A percentile compares a stretch with the other conserved stretches of the same genome.
Conservation (phyloP, 2,797 vertebrate species). For the Platalea minor region DNA sequence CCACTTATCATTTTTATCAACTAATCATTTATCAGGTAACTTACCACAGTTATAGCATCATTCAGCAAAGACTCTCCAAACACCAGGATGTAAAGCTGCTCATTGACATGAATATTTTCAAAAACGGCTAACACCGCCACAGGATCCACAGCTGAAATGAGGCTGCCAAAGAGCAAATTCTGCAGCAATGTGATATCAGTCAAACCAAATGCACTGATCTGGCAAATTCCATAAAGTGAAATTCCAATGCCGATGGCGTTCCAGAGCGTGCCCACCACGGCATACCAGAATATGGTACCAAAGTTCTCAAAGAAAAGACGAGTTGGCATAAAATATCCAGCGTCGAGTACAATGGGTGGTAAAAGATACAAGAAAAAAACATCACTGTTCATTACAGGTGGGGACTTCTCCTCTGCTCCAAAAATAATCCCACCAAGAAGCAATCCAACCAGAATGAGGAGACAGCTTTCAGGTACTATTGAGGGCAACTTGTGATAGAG, state of each 20-base stretch:
- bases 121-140: slow-evolving; percentile 93
- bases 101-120: slow-evolving; percentile 93
- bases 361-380: slow-evolving; percentile 84
- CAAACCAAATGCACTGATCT: slow-evolving; percentile 88
- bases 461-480: slow-evolving; percentile 93
- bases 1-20: neutral
- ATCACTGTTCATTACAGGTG: slow-evolving; percentile 87
- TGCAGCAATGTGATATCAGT: slow-evolving; percentile 93
- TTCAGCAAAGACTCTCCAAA: slow-evolving; percentile 95
- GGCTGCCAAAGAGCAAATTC: slow-evolving; percentile 90
- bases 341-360: slow-evolving; percentile 80
- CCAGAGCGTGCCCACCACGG: slow-evolving; percentile 93
- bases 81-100: slow-evolving; percentile 95
- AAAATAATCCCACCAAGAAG: slow-evolving; percentile 94
- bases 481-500: slow-evolving; percentile 92
- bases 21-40: slow-evolving; percentile 35
- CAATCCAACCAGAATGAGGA: slow-evolving; percentile 91
- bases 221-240: slow-evolving; percentile 92
- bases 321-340: slow-evolving; percentile 94
- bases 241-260: slow-evolving; percentile 93
- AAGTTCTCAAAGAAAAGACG: slow-evolving; percentile 94
- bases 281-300: slow-evolving; percentile 95
- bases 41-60: slow-evolving; percentile 97
- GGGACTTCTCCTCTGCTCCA: slow-evolving; percentile 88
- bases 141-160: slow-evolving; percentile 95